Evolutionary conservation across 2,888 invertebrate species (phyloP).

Genomic region (Belgica antarctica): DNA sequence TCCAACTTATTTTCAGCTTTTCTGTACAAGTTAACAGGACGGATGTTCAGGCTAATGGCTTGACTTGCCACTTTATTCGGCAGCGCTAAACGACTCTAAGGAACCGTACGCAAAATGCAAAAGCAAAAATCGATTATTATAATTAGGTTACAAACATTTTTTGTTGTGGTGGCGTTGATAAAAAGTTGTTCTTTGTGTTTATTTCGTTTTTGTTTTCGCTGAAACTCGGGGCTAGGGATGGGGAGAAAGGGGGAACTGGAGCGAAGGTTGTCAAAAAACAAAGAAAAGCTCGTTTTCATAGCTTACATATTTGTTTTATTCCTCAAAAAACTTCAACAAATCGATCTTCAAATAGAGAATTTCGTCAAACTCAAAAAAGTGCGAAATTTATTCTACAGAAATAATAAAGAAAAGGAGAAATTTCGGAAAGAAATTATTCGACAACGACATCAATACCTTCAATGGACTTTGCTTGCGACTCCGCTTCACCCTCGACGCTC

Average conservation of each 20-base stretch:
- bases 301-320: slow-evolving; percentile 29
- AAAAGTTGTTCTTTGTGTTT: slow-evolving; percentile 23
- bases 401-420: not conserved
- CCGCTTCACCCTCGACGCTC: not conserved
- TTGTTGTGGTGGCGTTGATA: not conserved
- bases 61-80: not conserved
- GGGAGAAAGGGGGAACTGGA: not conserved
- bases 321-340: slow-evolving; percentile 24
- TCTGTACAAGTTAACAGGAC: too few relatives aligned
- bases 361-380: not conserved
- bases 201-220: not conserved
- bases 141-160: slow-evolving; percentile 38
- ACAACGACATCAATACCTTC: slow-evolving; percentile 40
- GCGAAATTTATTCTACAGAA: not conserved
- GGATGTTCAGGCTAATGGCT: too few relatives aligned
- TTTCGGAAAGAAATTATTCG: slow-evolving; percentile 9
- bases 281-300: slow-evolving; percentile 15
- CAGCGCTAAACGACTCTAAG: too few relatives aligned
- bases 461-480: slow-evolving; percentile 14
- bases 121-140: slow-evolving; percentile 40
- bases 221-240: not conserved
- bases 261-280: slow-evolving; percentile 18
- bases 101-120: slow-evolving; percentile 16
- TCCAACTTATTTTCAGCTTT: too few relatives aligned
- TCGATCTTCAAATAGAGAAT: too few relatives aligned